Conservation (phyloP, 2,113 vertebrate genomes). For the Gobius niger region DNA sequence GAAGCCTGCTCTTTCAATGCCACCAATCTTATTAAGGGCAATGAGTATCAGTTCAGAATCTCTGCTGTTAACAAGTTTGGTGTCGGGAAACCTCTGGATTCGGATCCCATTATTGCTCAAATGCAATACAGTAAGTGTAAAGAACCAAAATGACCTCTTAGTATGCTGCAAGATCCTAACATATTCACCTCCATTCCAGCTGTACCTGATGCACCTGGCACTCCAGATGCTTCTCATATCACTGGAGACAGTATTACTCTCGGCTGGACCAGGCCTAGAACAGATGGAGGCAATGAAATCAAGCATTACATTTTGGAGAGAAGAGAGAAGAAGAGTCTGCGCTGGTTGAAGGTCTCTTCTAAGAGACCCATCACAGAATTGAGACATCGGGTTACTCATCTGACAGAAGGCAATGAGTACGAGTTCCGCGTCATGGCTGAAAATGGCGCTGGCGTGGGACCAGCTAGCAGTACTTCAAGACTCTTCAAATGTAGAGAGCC, state of each 20-base stretch:
- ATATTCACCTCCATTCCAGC: conserved; percentile 68
- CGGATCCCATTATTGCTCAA: conserved; percentile 88
- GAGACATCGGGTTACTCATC: conserved; percentile 87
- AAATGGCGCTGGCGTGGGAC: conserved; percentile 91
- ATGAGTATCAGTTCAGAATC: conserved; percentile 98
- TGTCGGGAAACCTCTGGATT: conserved; percentile 90
- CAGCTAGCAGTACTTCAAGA: conserved; percentile 87
- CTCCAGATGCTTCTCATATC: conserved; percentile 89
- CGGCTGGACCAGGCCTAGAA: conserved; percentile 90
- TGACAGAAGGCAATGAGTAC: conserved; percentile 94
- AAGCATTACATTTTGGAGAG: conserved; percentile 95
- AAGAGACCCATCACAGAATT: conserved; percentile 93
- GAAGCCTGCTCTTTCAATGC: conserved; percentile 91
- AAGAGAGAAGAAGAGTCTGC: conserved; percentile 95
- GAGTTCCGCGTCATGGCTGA: conserved; percentile 98
- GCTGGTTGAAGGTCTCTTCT: conserved; percentile 93
- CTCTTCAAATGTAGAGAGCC: conserved; percentile 96
- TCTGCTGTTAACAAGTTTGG: conserved; percentile 96
- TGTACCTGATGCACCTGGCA: conserved; percentile 92
- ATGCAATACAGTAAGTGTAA: conserved; percentile 94
- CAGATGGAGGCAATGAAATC: conserved; percentile 96
- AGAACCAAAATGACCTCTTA: neutral
- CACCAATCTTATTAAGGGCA: conserved; percentile 92
- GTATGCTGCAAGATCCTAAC: neutral
- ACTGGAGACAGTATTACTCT: conserved; percentile 92